Evolutionary conservation across 2,113 vertebrate genomes (phyloP).

Genomic region (Pluvianellus socialis): DNA sequence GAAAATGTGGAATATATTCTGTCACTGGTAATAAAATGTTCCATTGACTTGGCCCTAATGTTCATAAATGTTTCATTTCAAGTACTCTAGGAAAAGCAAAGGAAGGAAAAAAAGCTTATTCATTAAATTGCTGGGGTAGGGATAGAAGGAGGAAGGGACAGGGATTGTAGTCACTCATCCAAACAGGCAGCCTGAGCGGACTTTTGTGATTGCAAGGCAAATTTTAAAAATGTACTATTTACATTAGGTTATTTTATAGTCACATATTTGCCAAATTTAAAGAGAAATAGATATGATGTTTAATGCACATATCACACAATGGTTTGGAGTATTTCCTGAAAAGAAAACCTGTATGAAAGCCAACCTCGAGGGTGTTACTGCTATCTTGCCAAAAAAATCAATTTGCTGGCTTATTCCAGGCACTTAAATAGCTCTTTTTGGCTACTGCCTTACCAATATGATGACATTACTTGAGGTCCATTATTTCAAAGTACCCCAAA

Average conservation of each 20-base stretch:
- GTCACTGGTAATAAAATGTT: background rate
- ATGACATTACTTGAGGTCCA: background rate
- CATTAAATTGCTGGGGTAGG: background rate
- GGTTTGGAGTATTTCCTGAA: background rate
- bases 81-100: background rate
- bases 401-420: background rate
- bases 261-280: background rate
- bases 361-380: fast-evolving
- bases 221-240: background rate
- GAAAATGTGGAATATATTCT: background rate
- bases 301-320: background rate
- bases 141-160: background rate
- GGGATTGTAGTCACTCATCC: background rate
- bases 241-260: background rate
- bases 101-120: background rate
- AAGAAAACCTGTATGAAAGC: background rate
- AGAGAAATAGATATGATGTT: background rate
- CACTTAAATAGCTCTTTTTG: background rate
- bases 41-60: background rate
- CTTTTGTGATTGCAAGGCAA: background rate
- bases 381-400: background rate
- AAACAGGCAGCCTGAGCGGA: background rate
- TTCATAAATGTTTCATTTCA: background rate
- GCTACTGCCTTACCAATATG: background rate
- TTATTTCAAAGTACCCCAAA: background rate